Base-by-base conservation (phyloP, 2,113 vertebrate genomes). In the Deroptyus accipitrinus region DNA sequence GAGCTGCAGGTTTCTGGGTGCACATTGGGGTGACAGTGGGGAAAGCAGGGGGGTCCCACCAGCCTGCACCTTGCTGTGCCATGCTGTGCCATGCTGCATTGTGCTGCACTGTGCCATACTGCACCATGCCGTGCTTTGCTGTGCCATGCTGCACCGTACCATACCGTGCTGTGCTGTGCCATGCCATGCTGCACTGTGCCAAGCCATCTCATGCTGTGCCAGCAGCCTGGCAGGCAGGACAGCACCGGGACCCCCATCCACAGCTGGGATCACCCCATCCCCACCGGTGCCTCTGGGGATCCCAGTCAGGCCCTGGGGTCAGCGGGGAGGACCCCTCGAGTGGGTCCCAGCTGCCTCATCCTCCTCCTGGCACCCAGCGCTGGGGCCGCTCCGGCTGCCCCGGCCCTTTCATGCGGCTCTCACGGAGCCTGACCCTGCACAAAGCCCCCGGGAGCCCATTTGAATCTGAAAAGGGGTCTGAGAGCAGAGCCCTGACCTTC, bases 401-500 rank as follows among this genome's bases (percentile, higher is more conserved):
- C 7, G 1, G 35, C 63, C 57, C 67, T 92, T 92, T 94, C 91
- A 88, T 39, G 61, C 11, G 7, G 49, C 66, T 79, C 76, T 78
- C 17, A 59, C 35, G 59, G 59, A 70, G 95, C 89, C 81, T 90
- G 92, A 96, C 95, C 94, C 96, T 1, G 35, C 44, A 97, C 97
- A 93, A 95, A 95, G 95, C 82, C 25, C 88, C 54, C 92, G 67
- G 97, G 95, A 93, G 93, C 94, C 94, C 95, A 98, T 98, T 98
- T 97, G 97, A 98, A 98, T 98, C 96, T 96, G 96, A 97, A 98
- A 98, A 88, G 97, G 98, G 98, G 81, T 93, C 96, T 96, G 90
- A 98, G 97, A 90, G 95, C 97, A 97, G 83, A 98, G 98, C 98
- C 95, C 93, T 98, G 98, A 98, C 98, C 98, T 98, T 95, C 98